These are phyloP conservation scores for Drosophila silvestris DNA, from an alignment of 2,888 invertebrate genomes.

Conservation along the genomic window DNA sequence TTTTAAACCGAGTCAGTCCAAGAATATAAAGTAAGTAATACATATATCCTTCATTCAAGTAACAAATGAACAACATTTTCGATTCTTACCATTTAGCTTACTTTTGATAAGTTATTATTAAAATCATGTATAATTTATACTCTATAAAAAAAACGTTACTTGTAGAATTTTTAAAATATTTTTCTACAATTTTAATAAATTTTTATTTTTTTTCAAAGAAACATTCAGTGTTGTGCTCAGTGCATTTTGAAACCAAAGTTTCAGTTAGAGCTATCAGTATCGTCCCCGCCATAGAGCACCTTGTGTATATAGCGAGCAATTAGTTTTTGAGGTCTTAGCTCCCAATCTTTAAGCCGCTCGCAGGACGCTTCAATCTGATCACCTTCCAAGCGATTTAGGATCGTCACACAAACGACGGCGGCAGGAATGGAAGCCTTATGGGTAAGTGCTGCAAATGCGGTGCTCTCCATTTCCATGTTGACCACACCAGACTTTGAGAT, in stretches of 20 bases:
- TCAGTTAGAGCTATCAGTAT: not conserved
- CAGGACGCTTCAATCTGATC: conserved; percentile 87
- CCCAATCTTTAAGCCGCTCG: conserved; percentile 3
- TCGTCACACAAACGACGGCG: conserved; percentile 95
- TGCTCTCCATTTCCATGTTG: conserved; percentile 98
- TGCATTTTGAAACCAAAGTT: not conserved
- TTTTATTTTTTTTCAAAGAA: not conserved
- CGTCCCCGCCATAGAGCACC: conserved; percentile 22
- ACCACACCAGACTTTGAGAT: conserved; percentile 91
- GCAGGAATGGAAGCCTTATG: conserved; percentile 95
- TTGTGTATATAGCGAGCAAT: conserved; percentile 48
- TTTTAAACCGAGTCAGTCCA: too few relatives aligned
- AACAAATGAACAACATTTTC: not conserved
- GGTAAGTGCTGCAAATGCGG: conserved; percentile 95
- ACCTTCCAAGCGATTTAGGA: conserved; percentile 94
- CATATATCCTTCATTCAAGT: too few relatives aligned
- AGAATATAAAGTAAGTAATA: too few relatives aligned
- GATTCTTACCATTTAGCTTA: not conserved
- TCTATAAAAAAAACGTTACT: not conserved
- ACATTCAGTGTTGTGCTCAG: not conserved
- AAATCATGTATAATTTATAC: not conserved
- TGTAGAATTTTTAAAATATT: not conserved
- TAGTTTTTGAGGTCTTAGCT: conserved; percentile 28
- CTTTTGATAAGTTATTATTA: not conserved
- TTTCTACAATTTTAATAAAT: not conserved